Conservation (phyloP, 2,113 vertebrate species). For the Gallinago undulata region DNA sequence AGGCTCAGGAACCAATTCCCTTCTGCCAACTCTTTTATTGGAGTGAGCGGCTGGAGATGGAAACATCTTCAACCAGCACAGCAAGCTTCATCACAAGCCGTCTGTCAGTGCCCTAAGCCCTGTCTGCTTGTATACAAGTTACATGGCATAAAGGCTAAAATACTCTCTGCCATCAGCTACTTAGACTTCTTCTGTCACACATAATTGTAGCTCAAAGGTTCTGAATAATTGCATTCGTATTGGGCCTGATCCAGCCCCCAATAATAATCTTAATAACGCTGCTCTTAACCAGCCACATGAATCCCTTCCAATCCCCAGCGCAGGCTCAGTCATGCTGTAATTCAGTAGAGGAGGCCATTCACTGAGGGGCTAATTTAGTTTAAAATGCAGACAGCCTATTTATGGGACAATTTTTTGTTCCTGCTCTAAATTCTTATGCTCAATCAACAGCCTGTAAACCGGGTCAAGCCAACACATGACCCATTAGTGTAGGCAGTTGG, state of each 20-base stretch:
- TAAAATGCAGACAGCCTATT: slow-evolving; percentile 26
- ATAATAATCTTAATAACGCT: slow-evolving; percentile 12
- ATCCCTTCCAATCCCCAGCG: not conserved
- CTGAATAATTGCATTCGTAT: slow-evolving; percentile 14
- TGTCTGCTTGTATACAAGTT: not conserved
- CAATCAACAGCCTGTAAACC: slow-evolving; percentile 55
- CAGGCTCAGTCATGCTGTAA: slow-evolving; percentile 2
- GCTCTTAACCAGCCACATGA: slow-evolving; percentile 18
- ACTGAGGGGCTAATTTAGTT: slow-evolving; percentile 26
- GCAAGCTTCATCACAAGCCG: not conserved
- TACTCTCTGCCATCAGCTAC: not conserved
- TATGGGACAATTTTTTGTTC: slow-evolving; percentile 35
- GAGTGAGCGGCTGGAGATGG: not conserved
- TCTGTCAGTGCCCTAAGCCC: not conserved
- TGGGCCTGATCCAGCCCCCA: slow-evolving; percentile 18
- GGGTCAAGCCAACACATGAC: not conserved
- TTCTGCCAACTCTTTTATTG: slow-evolving; percentile 33
- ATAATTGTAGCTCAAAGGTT: slow-evolving; percentile 38
- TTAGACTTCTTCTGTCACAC: slow-evolving; percentile 11
- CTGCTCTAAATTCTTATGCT: slow-evolving; percentile 26
- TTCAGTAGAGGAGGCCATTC: not conserved
- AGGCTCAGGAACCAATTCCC: slow-evolving; percentile 2
- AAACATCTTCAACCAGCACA: slow-evolving; percentile 32
- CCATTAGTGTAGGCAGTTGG: not conserved
- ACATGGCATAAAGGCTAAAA: not conserved